Evolutionary conservation across 2,888 invertebrate genomes (phyloP), one percentile per base, ranked within the genome.

Genomic region (Argyra leucocephala): DNA sequence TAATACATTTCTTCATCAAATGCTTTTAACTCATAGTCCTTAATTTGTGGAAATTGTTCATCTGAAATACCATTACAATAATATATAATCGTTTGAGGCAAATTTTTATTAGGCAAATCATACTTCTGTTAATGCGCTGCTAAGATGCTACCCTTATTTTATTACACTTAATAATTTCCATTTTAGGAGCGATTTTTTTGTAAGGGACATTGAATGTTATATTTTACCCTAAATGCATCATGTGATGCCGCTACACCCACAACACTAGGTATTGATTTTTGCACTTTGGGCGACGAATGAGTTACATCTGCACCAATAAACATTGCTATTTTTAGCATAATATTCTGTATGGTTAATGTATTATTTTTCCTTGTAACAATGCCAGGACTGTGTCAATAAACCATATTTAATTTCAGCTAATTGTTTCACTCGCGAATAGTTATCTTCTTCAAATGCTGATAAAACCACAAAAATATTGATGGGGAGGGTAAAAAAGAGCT

Each of bases 301-400:
- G 95, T 94, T 7, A 96, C 95, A 79, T 96, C 96, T 7, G 94
- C 94, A 0, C 96, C 96, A 57, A 93, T 82, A 21, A 88, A 83
- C 84, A 86, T 85, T 0, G 74, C 72, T 0, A 90, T 85, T 81
- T 88, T 94, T 0, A 91, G 76, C 21, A 91, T 75, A 67, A 93
- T 88, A 73, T 92, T 93, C 1, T 78, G 78, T 0, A 88, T 81
- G 0, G 91, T 89, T 65, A 86, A 82, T 0, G 73, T 72, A 70
- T 85, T 88, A 74, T 88, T 79, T 69, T 76, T 78, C 60, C 69
- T 78, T 3, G 68, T 65, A 0, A 85, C 66, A 0, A 86, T 87
- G 1, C 67, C 69, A 0, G 76, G 89, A 94, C 75, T 88, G 94
- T 0, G 90, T 91, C 60, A 90, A 75, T 65, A 88, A 82, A 0